Conservation (phyloP, 2,888 invertebrate genomes). For the Mimumesa dahlbomi region DNA sequence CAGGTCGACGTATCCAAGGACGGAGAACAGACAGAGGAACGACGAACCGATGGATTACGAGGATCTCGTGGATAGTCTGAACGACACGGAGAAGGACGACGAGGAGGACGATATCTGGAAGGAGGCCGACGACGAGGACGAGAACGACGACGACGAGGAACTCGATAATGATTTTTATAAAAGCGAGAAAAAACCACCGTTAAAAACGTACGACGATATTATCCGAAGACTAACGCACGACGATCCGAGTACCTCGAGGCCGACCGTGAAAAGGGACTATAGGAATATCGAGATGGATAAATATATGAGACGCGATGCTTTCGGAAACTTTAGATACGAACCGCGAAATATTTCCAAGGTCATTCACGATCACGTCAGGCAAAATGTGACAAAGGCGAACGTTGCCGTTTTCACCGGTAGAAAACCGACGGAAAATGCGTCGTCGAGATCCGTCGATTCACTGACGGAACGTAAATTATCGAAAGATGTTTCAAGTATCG, state of each 20-base stretch:
- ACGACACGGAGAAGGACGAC: slow-evolving; percentile 41
- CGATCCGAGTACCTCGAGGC: slow-evolving; percentile 60
- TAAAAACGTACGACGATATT: slow-evolving; percentile 76
- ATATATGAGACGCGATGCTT: slow-evolving; percentile 67
- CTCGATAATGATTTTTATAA: slow-evolving; percentile 70
- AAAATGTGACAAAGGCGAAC: no score
- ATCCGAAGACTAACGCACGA: slow-evolving; percentile 73
- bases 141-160: slow-evolving; percentile 52
- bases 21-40: slow-evolving; percentile 3
- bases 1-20: slow-evolving; percentile 6
- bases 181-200: slow-evolving; percentile 60
- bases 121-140: slow-evolving; percentile 45
- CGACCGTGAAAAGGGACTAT: slow-evolving; percentile 61
- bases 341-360: slow-evolving; percentile 51
- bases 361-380: slow-evolving; percentile 14
- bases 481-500: slow-evolving; percentile 20
- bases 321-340: slow-evolving; percentile 65
- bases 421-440: slow-evolving; percentile 17
- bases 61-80: slow-evolving; percentile 35
- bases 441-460: slow-evolving; percentile 16
- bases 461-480: slow-evolving; percentile 32
- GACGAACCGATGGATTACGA: slow-evolving; percentile 54
- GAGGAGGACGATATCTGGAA: slow-evolving; percentile 50
- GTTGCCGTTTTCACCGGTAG: slow-evolving; percentile 6
- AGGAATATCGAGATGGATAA: slow-evolving; percentile 66